Evolutionary conservation across 1,140 invertebrate species (phyloP).

Genomic region (Cotesia typhae): DNA sequence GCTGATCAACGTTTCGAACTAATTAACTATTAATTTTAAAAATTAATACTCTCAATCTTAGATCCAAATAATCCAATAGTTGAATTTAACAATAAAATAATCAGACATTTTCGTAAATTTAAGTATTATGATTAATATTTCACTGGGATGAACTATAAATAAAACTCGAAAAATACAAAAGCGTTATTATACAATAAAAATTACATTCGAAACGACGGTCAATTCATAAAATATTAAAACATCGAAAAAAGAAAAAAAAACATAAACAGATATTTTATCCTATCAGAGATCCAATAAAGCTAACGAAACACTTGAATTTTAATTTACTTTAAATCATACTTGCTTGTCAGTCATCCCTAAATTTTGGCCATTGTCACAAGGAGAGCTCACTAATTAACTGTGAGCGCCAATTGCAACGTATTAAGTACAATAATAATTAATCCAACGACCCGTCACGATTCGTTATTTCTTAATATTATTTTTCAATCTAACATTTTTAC

Average conservation of each 20-base stretch:
- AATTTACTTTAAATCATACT: slow-evolving; percentile 15
- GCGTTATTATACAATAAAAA: slow-evolving; percentile 47
- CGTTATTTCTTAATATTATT: slow-evolving; percentile 7
- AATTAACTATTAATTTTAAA: background rate
- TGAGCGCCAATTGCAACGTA: slow-evolving; percentile 8
- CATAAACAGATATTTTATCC: slow-evolving; percentile 20
- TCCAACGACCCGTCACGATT: slow-evolving; percentile 30
- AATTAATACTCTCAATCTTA: background rate
- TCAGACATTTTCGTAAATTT: background rate
- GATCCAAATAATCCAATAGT: slow-evolving; percentile 9
- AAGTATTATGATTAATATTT: background rate
- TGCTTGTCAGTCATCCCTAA: slow-evolving; percentile 19
- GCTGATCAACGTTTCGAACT: slow-evolving; percentile 10
- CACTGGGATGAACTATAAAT: background rate
- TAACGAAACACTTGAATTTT: slow-evolving; percentile 26
- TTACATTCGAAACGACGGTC: slow-evolving; percentile 49
- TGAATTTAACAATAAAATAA: slow-evolving; percentile 7
- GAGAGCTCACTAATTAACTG: slow-evolving; percentile 12
- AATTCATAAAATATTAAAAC: slow-evolving; percentile 50
- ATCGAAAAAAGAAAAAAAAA: slow-evolving; percentile 43
- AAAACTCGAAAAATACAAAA: background rate
- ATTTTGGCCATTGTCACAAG: slow-evolving; percentile 18
- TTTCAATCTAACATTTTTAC: slow-evolving; percentile 53
- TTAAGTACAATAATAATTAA: slow-evolving; percentile 29
- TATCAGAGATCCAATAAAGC: slow-evolving; percentile 31